Base-by-base conservation (phyloP, 2,797 vertebrate species). In the Pagetopsis macropterus region DNA sequence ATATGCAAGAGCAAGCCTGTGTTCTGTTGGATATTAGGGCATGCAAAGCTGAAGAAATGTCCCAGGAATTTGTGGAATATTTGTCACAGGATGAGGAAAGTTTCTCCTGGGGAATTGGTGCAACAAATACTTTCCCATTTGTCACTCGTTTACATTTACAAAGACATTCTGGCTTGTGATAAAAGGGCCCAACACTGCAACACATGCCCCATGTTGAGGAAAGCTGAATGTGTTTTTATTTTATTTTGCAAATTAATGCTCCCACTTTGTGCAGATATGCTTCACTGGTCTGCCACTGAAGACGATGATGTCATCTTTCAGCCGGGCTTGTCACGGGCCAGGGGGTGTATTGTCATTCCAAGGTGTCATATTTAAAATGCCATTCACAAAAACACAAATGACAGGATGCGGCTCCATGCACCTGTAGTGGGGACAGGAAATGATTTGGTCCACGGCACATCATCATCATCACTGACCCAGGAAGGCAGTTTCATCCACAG, bases 61-160 rank as follows among this genome's bases (percentile, higher is more conserved):
- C 85, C 75, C 69, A 88, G 82, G 90, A 95, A 91, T 92, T 77
- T 75, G 74, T 84, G 0, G 65, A 91, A 90, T 89, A 87, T 93
- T 93, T 95, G 90, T 89, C 89, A 77, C 76, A 60, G 80, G 72
- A 63, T 46, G 75, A 83, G 75, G 58, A 78, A 79, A 76, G 80
- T 64, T 73, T 78, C 75, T 85, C 68, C 79, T 45, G 64, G 68
- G 60, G 74, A 84, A 75, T 37, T 56, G 43, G 60, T 65, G 70
- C 65, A 19, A 60, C 62, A 72, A 84, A 77, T 40, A 75, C 23
- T 70, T 65, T 79, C 40, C 62, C 31, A 51, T 82, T 84, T 87
- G 75, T 77, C 57, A 49, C 57, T 54, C 1, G 11, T 67, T 37
- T 56, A 70, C 4, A 64, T 83, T 82, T 72, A 74, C 72, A 79